Evolutionary conservation across 2,888 invertebrate genomes (phyloP), one percentile per base, ranked within the genome.

Genomic region (Ichneumon xanthorius): DNA sequence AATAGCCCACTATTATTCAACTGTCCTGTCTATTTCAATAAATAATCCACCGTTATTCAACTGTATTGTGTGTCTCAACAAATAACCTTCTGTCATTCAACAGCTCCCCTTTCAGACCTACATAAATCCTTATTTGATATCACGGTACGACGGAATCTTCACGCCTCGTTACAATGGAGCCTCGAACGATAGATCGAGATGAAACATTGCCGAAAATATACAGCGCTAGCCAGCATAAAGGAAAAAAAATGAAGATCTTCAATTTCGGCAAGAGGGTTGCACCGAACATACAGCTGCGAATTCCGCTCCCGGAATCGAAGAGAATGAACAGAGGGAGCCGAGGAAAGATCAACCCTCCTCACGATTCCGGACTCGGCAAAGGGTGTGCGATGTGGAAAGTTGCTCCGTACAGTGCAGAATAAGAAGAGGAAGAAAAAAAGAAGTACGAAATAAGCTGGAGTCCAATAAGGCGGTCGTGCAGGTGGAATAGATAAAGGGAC

Each of bases 401-500:
- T 16, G 9, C 30, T 63, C 40, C 30, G 53, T 11, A 53, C 40
- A 26, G 67, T 61, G 45, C 19, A 77, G 77, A 26, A 77, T 26
- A 26, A 55, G 63, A 76, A 67, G 40, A 22, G 22, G 11, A 33
- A 33, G 16, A 40, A 40, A 40, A 63, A 19, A 75, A 53, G 19
- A 58, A 58, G 22, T 58, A 58, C 22, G 33, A 63, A 63, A 63
- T 33, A 63, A 63, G 61, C 61, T 9, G 30, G 37, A 53, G 50
- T 55, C 53, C 77, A 77, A 67, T 67, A 67, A 67, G 67, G 37
- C 37, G 9, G 22, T 67, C 37, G 67, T 50, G 26, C 9, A 77
- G 53, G 53, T 37, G 50, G 40, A 77, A 73, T 58, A 80, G 55
- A 73, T 16, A 58, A 58, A 58, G 75, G 72, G 16, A 50, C 53